Evolutionary conservation across 2,113 vertebrate genomes (phyloP).

Genomic region (Takifugu bimaculatus): DNA sequence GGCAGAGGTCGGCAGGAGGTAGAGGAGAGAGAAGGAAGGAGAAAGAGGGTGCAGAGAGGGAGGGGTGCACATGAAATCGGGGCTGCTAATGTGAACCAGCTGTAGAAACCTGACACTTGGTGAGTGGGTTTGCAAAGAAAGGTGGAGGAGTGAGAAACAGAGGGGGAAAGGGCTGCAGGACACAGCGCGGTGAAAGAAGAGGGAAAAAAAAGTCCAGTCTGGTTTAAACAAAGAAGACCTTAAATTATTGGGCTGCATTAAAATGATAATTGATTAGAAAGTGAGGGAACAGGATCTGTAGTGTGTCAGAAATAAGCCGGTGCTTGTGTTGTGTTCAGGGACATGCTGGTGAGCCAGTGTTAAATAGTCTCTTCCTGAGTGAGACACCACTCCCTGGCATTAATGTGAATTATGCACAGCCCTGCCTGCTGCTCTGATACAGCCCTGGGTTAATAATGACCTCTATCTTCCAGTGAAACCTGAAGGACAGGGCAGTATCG

Average conservation of each 20-base stretch:
- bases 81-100: conserved; percentile 76
- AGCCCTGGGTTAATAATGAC: conserved; percentile 51
- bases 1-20: conserved; percentile 68
- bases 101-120: conserved; percentile 78
- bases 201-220: neutral
- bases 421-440: conserved; percentile 53
- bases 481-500: conserved; percentile 53
- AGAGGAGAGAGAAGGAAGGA: conserved; percentile 32
- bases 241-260: neutral
- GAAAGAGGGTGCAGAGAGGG: conserved; percentile 20
- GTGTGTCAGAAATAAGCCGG: conserved; percentile 1
- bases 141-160: conserved; percentile 63
- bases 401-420: conserved; percentile 63
- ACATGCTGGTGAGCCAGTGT: conserved; percentile 25
- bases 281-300: too few relatives aligned
- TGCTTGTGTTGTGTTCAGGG: conserved; percentile 17
- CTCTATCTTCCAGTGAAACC: conserved; percentile 53
- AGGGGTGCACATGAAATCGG: conserved; percentile 44
- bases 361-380: conserved; percentile 27
- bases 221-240: conserved; percentile 70
- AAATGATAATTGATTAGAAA: too few relatives aligned
- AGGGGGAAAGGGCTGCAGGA: conserved; percentile 55
- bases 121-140: conserved; percentile 56
- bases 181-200: conserved; percentile 35
- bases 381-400: conserved; percentile 56